Base-by-base conservation (phyloP, 1,140 invertebrate genomes). In the Ceratitis capitata region DNA sequence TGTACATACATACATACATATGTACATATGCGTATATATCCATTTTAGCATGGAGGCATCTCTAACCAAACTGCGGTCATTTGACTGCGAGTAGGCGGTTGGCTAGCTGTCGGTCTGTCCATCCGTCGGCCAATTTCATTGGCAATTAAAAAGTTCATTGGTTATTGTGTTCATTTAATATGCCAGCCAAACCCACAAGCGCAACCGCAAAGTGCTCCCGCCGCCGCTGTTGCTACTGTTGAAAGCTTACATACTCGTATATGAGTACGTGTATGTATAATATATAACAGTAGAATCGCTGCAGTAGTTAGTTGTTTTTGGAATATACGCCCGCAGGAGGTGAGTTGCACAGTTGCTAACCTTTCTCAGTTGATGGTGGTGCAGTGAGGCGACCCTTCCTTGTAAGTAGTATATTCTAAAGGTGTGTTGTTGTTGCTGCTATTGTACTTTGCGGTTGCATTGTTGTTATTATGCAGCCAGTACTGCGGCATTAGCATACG, bases 111-210 rank as follows among this genome's bases (percentile, higher is more conserved):
- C 29, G 35, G 69, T 45, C 69, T 35, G 39, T 23, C 45, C 82
- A 51, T 29, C 26, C 26, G 47, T 26, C 16, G 19, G 29, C 3
- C 83, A 84, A 84, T 61, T 84, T 84, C 83, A 84, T 61, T 61
- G 83, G 83, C 83, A 84, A 84, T 84, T 84, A 84, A 84, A 84
- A 84, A 84, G 83, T 84, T 84, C 83, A 84, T 84, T 84, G 51
- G 58, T 61, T 84, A 84, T 83, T 83, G 82, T 83, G 82, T 83
- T 83, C 82, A 83, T 83, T 83, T 83, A 83, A 83, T 83, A 83
- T 83, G 82, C 82, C 23, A 83, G 82, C 82, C 82, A 83, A 83
- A 23, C 82, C 82, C 82, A 83, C 82, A 83, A 83, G 49, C 82
- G 45, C 26, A 83, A 83, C 82, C 82, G 82, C 82, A 83, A 83